Conservation (phyloP, 2,797 vertebrate genomes). For the Nannoperca obscura region DNA sequence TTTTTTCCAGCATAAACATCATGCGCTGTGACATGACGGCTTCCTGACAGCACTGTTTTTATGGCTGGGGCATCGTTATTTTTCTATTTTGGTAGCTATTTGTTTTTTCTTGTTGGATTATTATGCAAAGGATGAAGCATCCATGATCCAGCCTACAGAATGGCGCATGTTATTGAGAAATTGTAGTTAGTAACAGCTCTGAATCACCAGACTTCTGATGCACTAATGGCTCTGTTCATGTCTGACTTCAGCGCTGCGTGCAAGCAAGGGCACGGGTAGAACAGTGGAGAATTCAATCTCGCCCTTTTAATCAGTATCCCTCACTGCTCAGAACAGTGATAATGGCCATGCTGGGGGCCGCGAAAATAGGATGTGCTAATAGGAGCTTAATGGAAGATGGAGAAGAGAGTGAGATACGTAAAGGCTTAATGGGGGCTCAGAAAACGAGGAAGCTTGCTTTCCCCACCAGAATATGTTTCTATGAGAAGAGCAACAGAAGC, state of each 20-base stretch:
- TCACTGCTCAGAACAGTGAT: conserved; percentile 40
- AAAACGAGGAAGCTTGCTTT: conserved; percentile 1
- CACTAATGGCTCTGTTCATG: conserved; percentile 35
- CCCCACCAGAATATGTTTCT: background rate
- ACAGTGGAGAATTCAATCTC: conserved; percentile 31
- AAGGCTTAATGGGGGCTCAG: background rate
- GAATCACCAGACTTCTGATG: conserved; percentile 22
- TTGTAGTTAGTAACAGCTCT: background rate
- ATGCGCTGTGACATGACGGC: background rate
- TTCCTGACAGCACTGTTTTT: conserved; percentile 1
- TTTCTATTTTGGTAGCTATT: conserved; percentile 21
- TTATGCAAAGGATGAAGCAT: conserved; percentile 6
- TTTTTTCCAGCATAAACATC: conserved; percentile 12
- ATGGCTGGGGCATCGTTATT: background rate
- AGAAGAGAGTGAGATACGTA: conserved; percentile 23
- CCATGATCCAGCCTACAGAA: background rate
- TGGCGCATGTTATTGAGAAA: background rate
- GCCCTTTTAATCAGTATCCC: conserved; percentile 55
- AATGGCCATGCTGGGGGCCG: conserved; percentile 53
- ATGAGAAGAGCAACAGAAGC: background rate
- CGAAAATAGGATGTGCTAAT: conserved; percentile 41
- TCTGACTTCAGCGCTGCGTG: conserved; percentile 21
- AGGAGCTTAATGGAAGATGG: conserved; percentile 52
- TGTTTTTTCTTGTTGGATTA: background rate
- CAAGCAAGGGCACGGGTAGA: conserved; percentile 4